Percentiles rank a stretch among this genome's conserved stretches.
Conservation (phyloP, 2,888 invertebrate species). For the Nesidiocoris tenuis region DNA sequence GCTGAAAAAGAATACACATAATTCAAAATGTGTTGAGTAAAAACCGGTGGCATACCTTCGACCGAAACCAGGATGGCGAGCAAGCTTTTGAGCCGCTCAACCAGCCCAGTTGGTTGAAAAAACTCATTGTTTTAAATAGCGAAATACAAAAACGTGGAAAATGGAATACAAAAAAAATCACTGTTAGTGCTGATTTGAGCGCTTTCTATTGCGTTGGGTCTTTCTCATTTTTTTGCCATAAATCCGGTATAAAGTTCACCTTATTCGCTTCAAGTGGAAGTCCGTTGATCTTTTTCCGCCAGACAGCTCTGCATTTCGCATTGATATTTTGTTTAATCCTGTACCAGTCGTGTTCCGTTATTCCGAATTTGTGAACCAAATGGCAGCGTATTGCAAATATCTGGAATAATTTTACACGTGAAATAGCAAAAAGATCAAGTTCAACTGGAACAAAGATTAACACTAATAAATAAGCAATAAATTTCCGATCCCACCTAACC, state of each 20-base stretch:
- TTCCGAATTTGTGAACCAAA: conserved; percentile 57
- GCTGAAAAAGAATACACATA: conserved; percentile 11
- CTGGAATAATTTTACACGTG: conserved; percentile 39
- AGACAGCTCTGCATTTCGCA: conserved; percentile 59
- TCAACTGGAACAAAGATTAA: neutral
- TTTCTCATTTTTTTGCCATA: too few relatives aligned
- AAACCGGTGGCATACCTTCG: too few relatives aligned
- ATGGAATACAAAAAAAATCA: too few relatives aligned
- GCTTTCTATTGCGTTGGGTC: too few relatives aligned
- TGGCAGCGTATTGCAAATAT: conserved; percentile 56
- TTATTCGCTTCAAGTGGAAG: conserved; percentile 48
- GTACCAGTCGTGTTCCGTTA: conserved; percentile 59
- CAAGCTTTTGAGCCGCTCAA: too few relatives aligned
- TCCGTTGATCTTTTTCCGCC: conserved; percentile 52
- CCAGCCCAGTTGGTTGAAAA: too few relatives aligned
- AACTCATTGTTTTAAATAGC: too few relatives aligned
- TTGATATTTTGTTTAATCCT: conserved; percentile 59
- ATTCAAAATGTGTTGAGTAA: too few relatives aligned
- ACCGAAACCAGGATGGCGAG: too few relatives aligned
- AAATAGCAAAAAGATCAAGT: neutral
- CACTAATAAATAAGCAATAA: neutral
- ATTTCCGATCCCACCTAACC: conserved; percentile 55
- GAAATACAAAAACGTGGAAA: too few relatives aligned
- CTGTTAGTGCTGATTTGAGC: too few relatives aligned
- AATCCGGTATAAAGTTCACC: too few relatives aligned